Evolutionary conservation across 2,113 vertebrate species (phyloP).

Genomic region (Morone saxatilis): DNA sequence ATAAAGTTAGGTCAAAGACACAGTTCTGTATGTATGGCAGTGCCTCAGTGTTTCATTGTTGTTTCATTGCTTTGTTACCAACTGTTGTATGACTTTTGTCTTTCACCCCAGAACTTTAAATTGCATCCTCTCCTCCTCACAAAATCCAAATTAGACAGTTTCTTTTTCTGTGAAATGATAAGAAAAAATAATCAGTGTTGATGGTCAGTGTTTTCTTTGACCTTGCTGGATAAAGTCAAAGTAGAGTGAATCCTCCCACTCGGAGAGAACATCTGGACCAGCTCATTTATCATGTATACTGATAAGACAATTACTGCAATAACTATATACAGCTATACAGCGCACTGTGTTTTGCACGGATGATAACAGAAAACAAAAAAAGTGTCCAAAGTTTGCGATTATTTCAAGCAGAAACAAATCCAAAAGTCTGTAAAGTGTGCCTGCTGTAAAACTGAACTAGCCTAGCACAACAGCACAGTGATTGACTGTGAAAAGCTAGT

Average conservation of each 20-base stretch:
- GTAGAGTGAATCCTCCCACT: not conserved
- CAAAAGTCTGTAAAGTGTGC: no score
- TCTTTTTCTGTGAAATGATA: constrained; percentile 4
- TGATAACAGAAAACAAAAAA: no score
- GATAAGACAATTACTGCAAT: not conserved
- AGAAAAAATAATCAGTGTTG: constrained; percentile 1
- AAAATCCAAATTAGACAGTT: not conserved
- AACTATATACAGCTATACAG: no score
- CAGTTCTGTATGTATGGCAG: not conserved
- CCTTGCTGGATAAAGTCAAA: not conserved
- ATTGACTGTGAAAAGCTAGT: no score
- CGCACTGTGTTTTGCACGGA: no score
- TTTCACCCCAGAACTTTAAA: constrained; percentile 15
- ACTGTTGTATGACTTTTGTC: not conserved
- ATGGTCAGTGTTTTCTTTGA: not conserved
- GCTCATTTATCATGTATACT: not conserved
- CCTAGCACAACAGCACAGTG: no score
- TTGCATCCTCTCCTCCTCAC: constrained; percentile 8
- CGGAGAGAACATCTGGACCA: not conserved
- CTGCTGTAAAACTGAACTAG: no score
- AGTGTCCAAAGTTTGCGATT: no score
- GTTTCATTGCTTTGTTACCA: constrained; percentile 14
- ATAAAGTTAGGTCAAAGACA: not conserved
- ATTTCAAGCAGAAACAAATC: no score
- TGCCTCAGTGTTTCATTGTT: not conserved